Evolutionary conservation across 1,140 invertebrate species (phyloP).

Genomic region (Araneus ventricosus): DNA sequence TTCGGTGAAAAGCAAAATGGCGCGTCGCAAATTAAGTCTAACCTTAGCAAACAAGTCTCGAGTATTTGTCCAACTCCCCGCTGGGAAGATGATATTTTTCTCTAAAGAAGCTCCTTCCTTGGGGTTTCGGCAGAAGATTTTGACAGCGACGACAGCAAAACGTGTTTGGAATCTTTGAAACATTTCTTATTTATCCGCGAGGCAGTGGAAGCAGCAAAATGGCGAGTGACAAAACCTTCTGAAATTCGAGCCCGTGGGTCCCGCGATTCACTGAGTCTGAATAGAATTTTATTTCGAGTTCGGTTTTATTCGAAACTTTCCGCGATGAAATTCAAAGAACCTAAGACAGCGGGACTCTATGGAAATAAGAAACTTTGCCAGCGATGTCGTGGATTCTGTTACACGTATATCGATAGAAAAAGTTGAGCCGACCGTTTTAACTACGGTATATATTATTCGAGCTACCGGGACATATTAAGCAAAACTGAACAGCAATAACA

Average conservation of each 20-base stretch:
- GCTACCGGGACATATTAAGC: too few species aligned
- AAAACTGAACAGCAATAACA: too few species aligned
- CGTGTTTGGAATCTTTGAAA: conserved; percentile 10
- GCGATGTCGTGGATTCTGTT: background rate
- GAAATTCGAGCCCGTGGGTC: background rate
- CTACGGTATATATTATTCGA: too few species aligned
- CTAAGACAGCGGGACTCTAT: background rate
- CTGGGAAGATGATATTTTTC: conserved; percentile 27
- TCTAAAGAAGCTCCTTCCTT: background rate
- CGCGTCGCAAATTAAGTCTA: conserved; percentile 5
- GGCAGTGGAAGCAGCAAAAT: background rate
- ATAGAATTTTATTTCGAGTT: conserved; percentile 2
- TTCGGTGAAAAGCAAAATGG: background rate
- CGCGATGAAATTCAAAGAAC: background rate
- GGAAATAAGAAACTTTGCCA: background rate
- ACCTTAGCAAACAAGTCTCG: conserved; percentile 28
- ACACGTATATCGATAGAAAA: background rate
- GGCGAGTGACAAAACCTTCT: conserved; percentile 25
- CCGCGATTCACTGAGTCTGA: background rate
- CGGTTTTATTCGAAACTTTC: background rate
- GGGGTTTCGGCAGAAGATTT: conserved; percentile 16
- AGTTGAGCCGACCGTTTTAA: too few species aligned
- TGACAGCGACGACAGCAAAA: conserved; percentile 27
- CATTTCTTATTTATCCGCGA: conserved; percentile 18
- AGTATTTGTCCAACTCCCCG: background rate